These are phyloP conservation scores for Chelonia mydas DNA, from an alignment of 2,797 vertebrate genomes.

Conservation along the genomic window DNA sequence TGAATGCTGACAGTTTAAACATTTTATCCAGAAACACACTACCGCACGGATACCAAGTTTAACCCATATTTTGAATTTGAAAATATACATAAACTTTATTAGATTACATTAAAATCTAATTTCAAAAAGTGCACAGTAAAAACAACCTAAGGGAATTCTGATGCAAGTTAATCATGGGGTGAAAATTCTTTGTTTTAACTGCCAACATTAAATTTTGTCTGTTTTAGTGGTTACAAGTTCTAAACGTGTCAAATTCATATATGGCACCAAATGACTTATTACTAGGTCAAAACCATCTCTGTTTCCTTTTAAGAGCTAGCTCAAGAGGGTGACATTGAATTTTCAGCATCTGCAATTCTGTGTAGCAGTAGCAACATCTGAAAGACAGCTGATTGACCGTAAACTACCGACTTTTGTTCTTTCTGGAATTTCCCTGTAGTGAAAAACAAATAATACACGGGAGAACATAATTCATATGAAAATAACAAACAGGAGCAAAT, in stretches of 20 bases:
- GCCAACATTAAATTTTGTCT: slow-evolving; percentile 63
- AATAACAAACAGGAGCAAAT: background rate
- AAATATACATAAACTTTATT: slow-evolving; percentile 82
- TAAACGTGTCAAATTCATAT: slow-evolving; percentile 70
- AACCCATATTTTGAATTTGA: slow-evolving; percentile 71
- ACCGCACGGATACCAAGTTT: slow-evolving; percentile 75
- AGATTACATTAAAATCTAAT: slow-evolving; percentile 80
- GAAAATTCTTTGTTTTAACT: slow-evolving; percentile 65
- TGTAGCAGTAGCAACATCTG: slow-evolving; percentile 65
- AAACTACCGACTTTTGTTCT: slow-evolving; percentile 95
- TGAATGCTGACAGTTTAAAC: slow-evolving; percentile 59
- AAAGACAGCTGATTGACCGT: background rate
- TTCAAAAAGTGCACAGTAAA: slow-evolving; percentile 85
- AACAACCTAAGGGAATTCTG: slow-evolving; percentile 79
- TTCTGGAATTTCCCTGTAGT: slow-evolving; percentile 93
- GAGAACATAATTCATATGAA: background rate
- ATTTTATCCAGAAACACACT: slow-evolving; percentile 71
- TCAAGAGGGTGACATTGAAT: slow-evolving; percentile 45
- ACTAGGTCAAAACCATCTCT: slow-evolving; percentile 41
- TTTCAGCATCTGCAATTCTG: slow-evolving; percentile 34
- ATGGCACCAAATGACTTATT: slow-evolving; percentile 65
- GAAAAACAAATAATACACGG: slow-evolving; percentile 54
- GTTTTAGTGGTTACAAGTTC: slow-evolving; percentile 59
- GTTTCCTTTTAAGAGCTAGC: slow-evolving; percentile 45
- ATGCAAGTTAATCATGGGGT: slow-evolving; percentile 76